Base-by-base conservation (phyloP, 2,888 invertebrate species). In the Dasysyrphus albostriatus region DNA sequence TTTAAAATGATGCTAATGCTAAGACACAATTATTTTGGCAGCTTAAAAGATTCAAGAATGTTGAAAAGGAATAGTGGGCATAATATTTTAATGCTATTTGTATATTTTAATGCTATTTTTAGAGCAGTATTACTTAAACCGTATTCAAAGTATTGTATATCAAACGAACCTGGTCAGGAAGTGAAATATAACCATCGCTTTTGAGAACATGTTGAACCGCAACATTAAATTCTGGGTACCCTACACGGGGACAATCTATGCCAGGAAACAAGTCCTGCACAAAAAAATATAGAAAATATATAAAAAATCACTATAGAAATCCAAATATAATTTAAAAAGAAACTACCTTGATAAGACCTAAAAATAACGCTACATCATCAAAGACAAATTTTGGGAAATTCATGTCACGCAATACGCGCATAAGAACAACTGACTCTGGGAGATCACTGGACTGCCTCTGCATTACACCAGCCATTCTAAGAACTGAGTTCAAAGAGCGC, bases 301-400 rank as follows among this genome's bases (percentile, higher is more conserved):
- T 14, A 42, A 42, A 42, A 14, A 5, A 42, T 32, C 5, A 32
- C 5, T 5, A 32, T 2, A 5, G 14, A 1, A 42, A 42, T 7
- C 0, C 6, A 2, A 7, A n/a, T n/a, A 7, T n/a, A n/a, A 2
- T n/a, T 14, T 32, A 6, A 76, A 59, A 59, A 54, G 3, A 70
- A 54, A 51, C 12, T 54, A 91, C 98, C 89, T 96, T 95, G 85
- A 93, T 97, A 70, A 98, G 94, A 1, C 98, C 98, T 89, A 98
- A 92, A 93, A 98, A 98, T 9, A 98, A 93, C 0, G 97, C 97
- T 1, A 98, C 97, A 92, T 98, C 98, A 90, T 98, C 98, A 90
- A 95, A 97, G 29, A 98, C 96, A 91, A 98, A 98, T 93, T 98
- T 98, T 0, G 98, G 98, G 89, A 97, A 94, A 93, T 98, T 98